Conservation (phyloP, 2,888 invertebrate species). For the Sphinx pinastri region DNA sequence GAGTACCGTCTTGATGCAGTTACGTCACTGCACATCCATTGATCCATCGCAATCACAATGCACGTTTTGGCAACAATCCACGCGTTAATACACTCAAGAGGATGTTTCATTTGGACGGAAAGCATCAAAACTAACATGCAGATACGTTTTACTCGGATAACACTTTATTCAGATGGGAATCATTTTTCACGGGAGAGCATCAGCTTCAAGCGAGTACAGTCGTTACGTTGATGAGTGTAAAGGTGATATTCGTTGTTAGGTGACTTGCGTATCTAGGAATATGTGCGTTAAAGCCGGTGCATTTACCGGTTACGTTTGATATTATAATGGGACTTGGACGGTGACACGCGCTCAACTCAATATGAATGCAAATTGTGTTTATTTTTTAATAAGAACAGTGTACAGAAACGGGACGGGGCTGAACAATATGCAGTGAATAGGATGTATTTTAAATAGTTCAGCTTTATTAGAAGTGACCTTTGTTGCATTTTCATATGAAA, state of each 20-base stretch:
- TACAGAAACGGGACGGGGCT: neutral
- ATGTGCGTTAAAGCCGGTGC: constrained; percentile 45
- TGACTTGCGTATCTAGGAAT: constrained; percentile 44
- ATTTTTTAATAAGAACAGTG: constrained; percentile 16
- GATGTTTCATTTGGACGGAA: constrained; percentile 51
- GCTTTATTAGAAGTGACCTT: neutral
- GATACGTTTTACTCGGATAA: constrained; percentile 52
- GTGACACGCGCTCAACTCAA: constrained; percentile 34
- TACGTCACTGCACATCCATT: constrained; percentile 27
- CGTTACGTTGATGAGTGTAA: constrained; percentile 43
- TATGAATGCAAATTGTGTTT: constrained; percentile 34
- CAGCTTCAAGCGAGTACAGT: constrained; percentile 41
- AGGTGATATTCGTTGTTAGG: constrained; percentile 41
- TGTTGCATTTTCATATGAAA: neutral
- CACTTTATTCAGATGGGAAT: constrained; percentile 57
- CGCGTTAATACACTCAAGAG: constrained; percentile 49
- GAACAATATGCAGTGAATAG: neutral
- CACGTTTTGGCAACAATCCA: constrained; percentile 60
- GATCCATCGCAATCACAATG: constrained; percentile 38
- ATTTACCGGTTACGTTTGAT: constrained; percentile 44
- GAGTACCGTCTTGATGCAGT: constrained; percentile 15
- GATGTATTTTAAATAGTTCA: neutral
- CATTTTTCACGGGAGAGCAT: constrained; percentile 54
- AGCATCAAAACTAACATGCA: constrained; percentile 45
- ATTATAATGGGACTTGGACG: constrained; percentile 43